phyloP scores from a whole-genome alignment of 2,113 vertebrate genomes.

The Equus przewalskii region DNA sequence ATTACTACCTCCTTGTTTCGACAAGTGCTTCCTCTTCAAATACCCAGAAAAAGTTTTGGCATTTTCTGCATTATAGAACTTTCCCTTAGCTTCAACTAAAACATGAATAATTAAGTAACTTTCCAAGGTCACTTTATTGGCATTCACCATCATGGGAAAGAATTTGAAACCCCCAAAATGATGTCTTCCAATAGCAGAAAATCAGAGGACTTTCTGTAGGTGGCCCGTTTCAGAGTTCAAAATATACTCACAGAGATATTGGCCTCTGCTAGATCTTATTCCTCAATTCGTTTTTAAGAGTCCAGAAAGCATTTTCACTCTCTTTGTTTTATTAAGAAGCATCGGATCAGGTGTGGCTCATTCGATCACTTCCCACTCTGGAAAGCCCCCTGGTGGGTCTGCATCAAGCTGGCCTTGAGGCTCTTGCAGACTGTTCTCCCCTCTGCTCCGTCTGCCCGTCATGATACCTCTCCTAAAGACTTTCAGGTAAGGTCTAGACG shows the following conservation, averaged over 20 bases:
- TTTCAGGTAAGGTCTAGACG: not conserved
- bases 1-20: not conserved
- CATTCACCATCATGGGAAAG: not conserved
- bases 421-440: not conserved
- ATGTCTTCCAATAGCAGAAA: not conserved
- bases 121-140: not conserved
- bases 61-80: not conserved
- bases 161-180: not conserved
- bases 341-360: not conserved
- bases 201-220: not conserved
- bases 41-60: not conserved
- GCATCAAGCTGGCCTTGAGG: not conserved
- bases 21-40: constrained; percentile 31
- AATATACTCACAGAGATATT: not conserved
- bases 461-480: not conserved
- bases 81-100: constrained; percentile 30
- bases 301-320: not conserved
- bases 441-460: not conserved
- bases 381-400: not conserved
- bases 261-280: not conserved
- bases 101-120: not conserved
- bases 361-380: not conserved
- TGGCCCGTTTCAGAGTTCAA: not conserved
- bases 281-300: not conserved
- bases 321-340: constrained; percentile 11